Evolutionary conservation across 2,888 invertebrate genomes (phyloP).

Genomic region (Pseudanteris insignis): DNA sequence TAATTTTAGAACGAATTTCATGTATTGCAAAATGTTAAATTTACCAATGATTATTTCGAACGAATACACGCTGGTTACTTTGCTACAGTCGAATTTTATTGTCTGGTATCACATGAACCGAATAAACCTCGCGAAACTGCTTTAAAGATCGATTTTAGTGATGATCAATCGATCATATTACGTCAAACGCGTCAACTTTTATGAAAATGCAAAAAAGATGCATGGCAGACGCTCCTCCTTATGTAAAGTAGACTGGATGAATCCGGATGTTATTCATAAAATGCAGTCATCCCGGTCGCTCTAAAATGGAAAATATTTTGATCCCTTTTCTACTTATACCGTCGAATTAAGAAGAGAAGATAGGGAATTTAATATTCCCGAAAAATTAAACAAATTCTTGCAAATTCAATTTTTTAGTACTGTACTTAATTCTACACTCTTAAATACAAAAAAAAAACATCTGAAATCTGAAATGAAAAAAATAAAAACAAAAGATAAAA

Average conservation of each 20-base stretch:
- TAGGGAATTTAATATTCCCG: too few species aligned
- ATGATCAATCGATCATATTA: constrained; percentile 32
- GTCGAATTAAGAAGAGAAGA: neutral
- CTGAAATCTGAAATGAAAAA: too few species aligned
- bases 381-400: too few species aligned
- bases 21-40: too few species aligned
- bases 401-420: too few species aligned
- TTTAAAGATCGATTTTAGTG: constrained; percentile 4
- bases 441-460: too few species aligned
- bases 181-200: constrained; percentile 21
- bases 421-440: too few species aligned
- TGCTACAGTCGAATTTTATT: too few species aligned
- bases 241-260: constrained; percentile 13
- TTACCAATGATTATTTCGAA: too few species aligned
- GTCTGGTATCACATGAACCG: constrained; percentile 3
- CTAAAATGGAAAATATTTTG: constrained; percentile 5
- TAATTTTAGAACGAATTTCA: too few species aligned
- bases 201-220: constrained; percentile 31
- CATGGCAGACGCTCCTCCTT: constrained; percentile 13
- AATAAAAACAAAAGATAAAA: too few species aligned
- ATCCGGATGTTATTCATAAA: constrained; percentile 12
- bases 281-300: constrained; percentile 5
- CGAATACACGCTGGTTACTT: too few species aligned
- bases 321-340: constrained; percentile 5
- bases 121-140: constrained; percentile 9